Evolutionary conservation across 2,888 invertebrate genomes (phyloP), one percentile per base, ranked within the genome.

Genomic region (Drosophila mulleri): DNA sequence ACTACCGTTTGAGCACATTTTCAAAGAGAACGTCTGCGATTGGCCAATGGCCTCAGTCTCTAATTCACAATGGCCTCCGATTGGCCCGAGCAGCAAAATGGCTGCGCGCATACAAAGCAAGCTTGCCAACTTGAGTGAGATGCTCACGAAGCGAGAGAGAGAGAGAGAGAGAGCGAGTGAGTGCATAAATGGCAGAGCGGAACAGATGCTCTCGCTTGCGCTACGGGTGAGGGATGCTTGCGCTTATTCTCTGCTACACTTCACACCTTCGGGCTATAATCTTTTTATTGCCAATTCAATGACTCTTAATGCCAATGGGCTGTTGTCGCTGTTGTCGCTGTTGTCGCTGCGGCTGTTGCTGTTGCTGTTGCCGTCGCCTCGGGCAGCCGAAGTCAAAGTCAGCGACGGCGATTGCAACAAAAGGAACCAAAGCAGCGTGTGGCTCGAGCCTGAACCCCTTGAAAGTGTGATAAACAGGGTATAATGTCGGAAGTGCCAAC

Each of bases 241-340:
- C 63, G 75, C 63, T 70, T 59, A 12, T 61, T 75, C 47, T 59
- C 63, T 68, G 80, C 68, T 74, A 83, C 86, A 84, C 78, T 88
- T 88, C 82, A 90, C 90, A 88, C 89, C 87, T 91, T 87, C 82
- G 68, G 89, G 91, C 91, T 78, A 83, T 86, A 90, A 90, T 90
- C 87, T 90, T 88, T 90, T 88, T 89, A 91, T 89, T 91, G 89
- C 82, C 88, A 88, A 82, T 88, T 89, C 79, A 90, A 82, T 91
- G 82, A 79, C 76, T 88, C 82, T 88, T 83, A 74, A 80, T 77
- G 82, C 71, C 68, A 59, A 68, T 71, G 78, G 64, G 63, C 53
- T 53, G 32, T 35, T n/a, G 37, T 37, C 42, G 72, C 72, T 32
- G 26, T 6, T 26, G 48, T 26, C 6, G 26, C 26, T 26, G 23